phyloP scores from a whole-genome alignment of 2,888 invertebrate genomes.

The Rhagophthalmus giganteus region DNA sequence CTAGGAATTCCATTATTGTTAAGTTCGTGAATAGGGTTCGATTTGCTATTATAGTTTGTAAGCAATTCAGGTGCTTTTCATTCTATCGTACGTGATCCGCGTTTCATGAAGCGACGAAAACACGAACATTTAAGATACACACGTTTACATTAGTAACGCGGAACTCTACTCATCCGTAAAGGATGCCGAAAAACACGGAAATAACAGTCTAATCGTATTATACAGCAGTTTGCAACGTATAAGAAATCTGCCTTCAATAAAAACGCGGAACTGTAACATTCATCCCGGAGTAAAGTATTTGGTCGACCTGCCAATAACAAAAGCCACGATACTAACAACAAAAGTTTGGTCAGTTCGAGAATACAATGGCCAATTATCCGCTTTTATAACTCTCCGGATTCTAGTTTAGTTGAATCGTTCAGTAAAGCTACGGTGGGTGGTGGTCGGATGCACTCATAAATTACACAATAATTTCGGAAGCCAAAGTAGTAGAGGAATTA shows the following conservation, averaged over 20 bases:
- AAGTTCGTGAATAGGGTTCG: neutral
- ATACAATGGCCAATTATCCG: conserved; percentile 31
- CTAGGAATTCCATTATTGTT: neutral
- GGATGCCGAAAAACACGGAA: neutral
- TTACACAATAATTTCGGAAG: conserved; percentile 23
- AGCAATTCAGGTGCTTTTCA: neutral
- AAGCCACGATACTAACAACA: conserved; percentile 23
- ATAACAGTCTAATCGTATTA: neutral
- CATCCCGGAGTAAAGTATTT: conserved; percentile 9
- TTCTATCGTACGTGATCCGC: neutral
- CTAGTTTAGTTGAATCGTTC: conserved; percentile 26
- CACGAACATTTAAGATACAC: too few relatives aligned
- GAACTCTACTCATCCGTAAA: too few relatives aligned
- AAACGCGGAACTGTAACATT: conserved; percentile 10
- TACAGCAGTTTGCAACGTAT: neutral
- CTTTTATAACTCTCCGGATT: conserved; percentile 27
- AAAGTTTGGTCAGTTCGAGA: conserved; percentile 28
- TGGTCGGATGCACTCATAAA: conserved; percentile 21
- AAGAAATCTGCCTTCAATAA: conserved; percentile 6
- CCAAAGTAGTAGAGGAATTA: conserved; percentile 21
- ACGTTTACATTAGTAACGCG: too few relatives aligned
- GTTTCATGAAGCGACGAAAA: too few relatives aligned
- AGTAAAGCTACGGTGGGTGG: conserved; percentile 3
- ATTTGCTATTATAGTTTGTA: neutral
- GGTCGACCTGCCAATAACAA: conserved; percentile 23